These are phyloP conservation scores for Uropsilus gracilis DNA, from an alignment of 2,113 vertebrate genomes.

Conservation along the genomic window DNA sequence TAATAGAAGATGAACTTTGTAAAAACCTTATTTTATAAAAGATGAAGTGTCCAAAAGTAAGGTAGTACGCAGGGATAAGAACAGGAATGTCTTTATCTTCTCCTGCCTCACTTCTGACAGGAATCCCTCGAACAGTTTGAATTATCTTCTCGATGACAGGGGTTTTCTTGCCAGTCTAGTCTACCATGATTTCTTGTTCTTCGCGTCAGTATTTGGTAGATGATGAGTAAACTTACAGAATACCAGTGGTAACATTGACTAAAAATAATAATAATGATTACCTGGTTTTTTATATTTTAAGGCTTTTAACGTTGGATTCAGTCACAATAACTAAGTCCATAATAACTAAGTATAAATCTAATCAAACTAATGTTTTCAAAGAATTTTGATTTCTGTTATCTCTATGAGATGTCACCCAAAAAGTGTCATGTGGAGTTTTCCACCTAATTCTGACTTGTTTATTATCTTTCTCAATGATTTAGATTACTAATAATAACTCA, in stretches of 20 bases:
- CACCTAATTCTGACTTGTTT: background rate
- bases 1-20: background rate
- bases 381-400: background rate
- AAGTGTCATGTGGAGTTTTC: background rate
- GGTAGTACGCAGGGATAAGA: background rate
- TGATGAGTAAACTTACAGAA: slow-evolving; percentile 27
- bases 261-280: slow-evolving; percentile 28
- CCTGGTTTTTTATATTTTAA: slow-evolving; percentile 14
- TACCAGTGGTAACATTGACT: background rate
- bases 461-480: background rate
- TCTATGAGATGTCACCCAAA: background rate
- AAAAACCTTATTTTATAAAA: background rate
- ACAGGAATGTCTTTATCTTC: background rate
- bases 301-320: background rate
- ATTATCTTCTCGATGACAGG: slow-evolving; percentile 20
- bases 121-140: background rate
- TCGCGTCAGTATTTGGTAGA: background rate
- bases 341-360: slow-evolving; percentile 6
- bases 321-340: background rate
- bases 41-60: background rate
- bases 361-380: background rate
- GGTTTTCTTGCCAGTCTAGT: background rate
- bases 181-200: slow-evolving; percentile 42
- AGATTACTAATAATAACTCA: background rate
- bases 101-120: background rate